Evolutionary conservation across 1,140 invertebrate genomes (phyloP).

Genomic region (Drosophila murphyi): DNA sequence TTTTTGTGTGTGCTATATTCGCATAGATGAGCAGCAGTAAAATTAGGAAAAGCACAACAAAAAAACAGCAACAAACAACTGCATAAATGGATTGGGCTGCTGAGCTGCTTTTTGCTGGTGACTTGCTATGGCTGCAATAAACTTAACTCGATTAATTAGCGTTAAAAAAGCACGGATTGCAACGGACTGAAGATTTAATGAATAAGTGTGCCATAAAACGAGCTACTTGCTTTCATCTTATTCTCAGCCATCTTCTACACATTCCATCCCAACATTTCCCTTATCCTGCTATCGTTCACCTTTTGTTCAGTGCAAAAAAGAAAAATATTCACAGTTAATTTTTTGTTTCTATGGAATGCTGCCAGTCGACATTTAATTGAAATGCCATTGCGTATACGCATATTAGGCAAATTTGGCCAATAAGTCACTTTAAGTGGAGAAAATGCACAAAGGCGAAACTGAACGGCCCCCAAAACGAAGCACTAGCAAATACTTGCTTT

Average conservation of each 20-base stretch:
- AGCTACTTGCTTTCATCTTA: neutral
- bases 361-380: slow-evolving; percentile 39
- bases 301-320: slow-evolving; percentile 24
- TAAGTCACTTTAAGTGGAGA: slow-evolving; percentile 1
- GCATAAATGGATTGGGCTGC: slow-evolving; percentile 25
- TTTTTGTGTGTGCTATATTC: slow-evolving; percentile 11
- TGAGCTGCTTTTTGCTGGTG: neutral
- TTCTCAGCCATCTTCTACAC: neutral
- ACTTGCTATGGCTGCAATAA: slow-evolving; percentile 34
- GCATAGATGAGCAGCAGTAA: slow-evolving; percentile 16
- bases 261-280: neutral
- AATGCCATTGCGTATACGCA: slow-evolving; percentile 64
- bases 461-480: neutral
- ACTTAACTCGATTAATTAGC: slow-evolving; percentile 65
- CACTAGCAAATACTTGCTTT: slow-evolving; percentile 7
- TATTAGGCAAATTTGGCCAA: slow-evolving; percentile 2
- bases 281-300: neutral
- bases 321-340: slow-evolving; percentile 12
- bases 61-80: slow-evolving; percentile 8
- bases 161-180: slow-evolving; percentile 38
- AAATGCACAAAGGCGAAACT: neutral
- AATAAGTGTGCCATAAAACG: slow-evolving; percentile 26
- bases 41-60: neutral
- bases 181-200: slow-evolving; percentile 52
- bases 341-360: neutral